phyloP scores from a whole-genome alignment of 2,888 invertebrate species.

The Tipula unca region DNA sequence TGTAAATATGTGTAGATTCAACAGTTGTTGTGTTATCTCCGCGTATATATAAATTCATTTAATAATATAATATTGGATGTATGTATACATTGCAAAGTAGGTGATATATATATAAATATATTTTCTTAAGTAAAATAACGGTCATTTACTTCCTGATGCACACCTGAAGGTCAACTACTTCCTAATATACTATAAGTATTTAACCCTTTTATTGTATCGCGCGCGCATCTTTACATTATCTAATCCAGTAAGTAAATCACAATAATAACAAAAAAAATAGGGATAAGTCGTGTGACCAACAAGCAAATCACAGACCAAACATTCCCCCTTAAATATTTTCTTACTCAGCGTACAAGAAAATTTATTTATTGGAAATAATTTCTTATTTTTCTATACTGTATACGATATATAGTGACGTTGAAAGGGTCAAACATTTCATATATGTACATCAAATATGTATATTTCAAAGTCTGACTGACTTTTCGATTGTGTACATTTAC shows the following conservation, averaged over 20 bases:
- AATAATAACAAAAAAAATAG: not conserved
- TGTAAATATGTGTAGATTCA: not conserved
- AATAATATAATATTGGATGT: too few relatives aligned
- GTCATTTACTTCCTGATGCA: not conserved
- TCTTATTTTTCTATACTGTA: not conserved
- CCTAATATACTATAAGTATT: not conserved
- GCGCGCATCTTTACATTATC: not conserved
- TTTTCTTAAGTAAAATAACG: not conserved
- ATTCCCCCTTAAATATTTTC: not conserved
- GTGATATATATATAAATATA: not conserved
- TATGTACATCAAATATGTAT: too few relatives aligned
- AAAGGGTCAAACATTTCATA: not conserved
- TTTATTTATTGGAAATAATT: not conserved
- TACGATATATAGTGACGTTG: not conserved
- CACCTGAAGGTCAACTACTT: not conserved
- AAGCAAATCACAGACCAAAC: not conserved
- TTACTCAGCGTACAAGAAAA: not conserved
- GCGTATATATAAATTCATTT: too few relatives aligned
- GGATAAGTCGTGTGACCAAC: not conserved
- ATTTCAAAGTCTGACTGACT: not conserved
- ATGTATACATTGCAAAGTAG: not conserved
- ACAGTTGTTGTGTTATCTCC: constrained; percentile 14
- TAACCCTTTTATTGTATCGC: not conserved
- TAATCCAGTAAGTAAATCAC: not conserved
- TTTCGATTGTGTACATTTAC: not conserved